Evolutionary conservation across 2,888 invertebrate species (phyloP).

Genomic region (Pyrocoelia pectoralis): DNA sequence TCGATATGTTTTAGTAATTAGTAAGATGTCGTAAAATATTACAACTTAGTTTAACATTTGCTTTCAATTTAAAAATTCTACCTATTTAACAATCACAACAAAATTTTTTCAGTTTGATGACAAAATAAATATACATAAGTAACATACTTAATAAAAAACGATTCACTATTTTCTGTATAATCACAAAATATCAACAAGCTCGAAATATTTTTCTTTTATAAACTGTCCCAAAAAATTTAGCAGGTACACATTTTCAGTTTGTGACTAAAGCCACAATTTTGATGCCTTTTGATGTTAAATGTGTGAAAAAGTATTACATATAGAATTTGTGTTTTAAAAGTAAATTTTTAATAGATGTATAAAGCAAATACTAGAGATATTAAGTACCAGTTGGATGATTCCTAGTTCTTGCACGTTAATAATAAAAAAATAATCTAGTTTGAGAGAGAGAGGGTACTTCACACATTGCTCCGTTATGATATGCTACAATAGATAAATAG

Average conservation of each 20-base stretch:
- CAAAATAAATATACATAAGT: background rate
- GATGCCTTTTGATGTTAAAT: too few species aligned
- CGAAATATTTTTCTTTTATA: background rate
- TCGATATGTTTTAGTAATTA: constrained; percentile 29
- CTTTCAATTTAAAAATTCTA: background rate
- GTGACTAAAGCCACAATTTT: too few species aligned
- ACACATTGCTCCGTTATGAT: constrained; percentile 23
- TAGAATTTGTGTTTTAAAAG: too few species aligned
- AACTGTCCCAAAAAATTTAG: background rate
- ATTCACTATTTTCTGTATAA: background rate
- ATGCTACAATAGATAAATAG: constrained; percentile 34
- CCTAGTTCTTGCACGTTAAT: constrained; percentile 21
- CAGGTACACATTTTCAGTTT: too few species aligned
- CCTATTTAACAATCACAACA: background rate
- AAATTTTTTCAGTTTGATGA: background rate
- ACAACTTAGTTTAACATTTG: constrained; percentile 6
- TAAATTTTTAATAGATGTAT: too few species aligned
- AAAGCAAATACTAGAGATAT: too few species aligned
- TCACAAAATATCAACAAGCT: constrained; percentile 12
- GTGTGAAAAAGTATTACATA: too few species aligned
- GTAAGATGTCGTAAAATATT: constrained; percentile 15
- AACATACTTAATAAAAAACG: background rate
- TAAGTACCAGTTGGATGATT: constrained; percentile 4
- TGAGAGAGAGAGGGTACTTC: background rate
- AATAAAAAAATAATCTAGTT: constrained; percentile 18